Conservation (phyloP, 2,888 invertebrate species). For the Heliconius aoede region DNA sequence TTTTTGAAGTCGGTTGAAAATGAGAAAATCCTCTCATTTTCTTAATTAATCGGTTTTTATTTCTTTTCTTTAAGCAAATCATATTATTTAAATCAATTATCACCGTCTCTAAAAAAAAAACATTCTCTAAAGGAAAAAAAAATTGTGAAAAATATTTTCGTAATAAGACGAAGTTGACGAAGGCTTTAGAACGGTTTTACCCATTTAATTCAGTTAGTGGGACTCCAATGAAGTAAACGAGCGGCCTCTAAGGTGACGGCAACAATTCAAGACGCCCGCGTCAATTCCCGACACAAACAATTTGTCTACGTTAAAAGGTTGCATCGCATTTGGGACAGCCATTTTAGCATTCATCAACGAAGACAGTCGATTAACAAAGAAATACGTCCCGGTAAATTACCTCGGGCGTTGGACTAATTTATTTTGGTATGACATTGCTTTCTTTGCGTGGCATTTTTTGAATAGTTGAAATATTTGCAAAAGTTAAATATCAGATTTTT, state of each 20-base stretch:
- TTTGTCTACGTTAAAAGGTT: conserved; percentile 27
- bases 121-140: no score
- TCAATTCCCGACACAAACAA: conserved; percentile 23
- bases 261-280: not conserved
- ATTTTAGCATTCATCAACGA: conserved; percentile 25
- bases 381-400: conserved; percentile 12
- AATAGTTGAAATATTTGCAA: conserved; percentile 4
- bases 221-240: not conserved
- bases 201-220: not conserved
- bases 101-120: no score
- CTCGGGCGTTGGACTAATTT: conserved; percentile 15
- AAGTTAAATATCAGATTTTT: no score
- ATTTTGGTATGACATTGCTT: not conserved
- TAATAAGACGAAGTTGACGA: no score
- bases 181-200: no score
- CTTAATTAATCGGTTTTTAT: no score
- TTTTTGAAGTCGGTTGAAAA: no score
- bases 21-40: no score
- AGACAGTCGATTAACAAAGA: conserved; percentile 20
- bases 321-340: conserved; percentile 26
- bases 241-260: not conserved
- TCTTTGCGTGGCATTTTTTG: not conserved
- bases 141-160: no score
- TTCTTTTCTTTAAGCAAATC: no score
- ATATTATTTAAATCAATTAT: no score